Conservation (phyloP, 1,140 invertebrate species). For the Brevipalpus yothersi region DNA sequence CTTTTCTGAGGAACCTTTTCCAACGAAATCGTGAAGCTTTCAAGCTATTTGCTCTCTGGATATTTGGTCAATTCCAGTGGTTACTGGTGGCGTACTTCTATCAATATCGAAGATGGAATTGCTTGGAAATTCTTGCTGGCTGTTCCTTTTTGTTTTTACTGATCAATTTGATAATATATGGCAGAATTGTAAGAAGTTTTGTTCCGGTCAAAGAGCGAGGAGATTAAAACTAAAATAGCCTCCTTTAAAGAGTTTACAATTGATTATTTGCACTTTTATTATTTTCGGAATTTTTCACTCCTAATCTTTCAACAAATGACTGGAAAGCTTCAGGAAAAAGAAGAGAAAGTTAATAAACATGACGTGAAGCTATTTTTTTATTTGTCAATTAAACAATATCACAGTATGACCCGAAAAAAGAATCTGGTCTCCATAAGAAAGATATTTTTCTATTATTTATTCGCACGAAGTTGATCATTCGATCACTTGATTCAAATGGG, state of each 20-base stretch:
- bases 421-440: no score
- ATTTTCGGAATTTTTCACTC: no score
- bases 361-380: no score
- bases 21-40: constrained; percentile 12
- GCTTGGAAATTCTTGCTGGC: not conserved
- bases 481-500: not conserved
- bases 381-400: no score
- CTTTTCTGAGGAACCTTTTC: constrained; percentile 1
- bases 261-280: no score
- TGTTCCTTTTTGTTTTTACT: not conserved
- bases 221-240: no score
- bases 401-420: no score
- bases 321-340: no score
- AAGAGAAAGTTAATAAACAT: no score
- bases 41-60: constrained; percentile 34
- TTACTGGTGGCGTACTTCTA: constrained; percentile 65
- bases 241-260: no score
- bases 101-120: constrained; percentile 62
- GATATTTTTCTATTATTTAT: no score
- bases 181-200: not conserved
- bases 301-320: no score
- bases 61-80: constrained; percentile 55
- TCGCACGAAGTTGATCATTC: not conserved
- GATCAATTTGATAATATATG: constrained; percentile 24
- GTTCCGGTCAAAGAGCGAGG: not conserved